phyloP scores from a whole-genome alignment of 2,797 vertebrate genomes.

The Ceryle rudis region DNA sequence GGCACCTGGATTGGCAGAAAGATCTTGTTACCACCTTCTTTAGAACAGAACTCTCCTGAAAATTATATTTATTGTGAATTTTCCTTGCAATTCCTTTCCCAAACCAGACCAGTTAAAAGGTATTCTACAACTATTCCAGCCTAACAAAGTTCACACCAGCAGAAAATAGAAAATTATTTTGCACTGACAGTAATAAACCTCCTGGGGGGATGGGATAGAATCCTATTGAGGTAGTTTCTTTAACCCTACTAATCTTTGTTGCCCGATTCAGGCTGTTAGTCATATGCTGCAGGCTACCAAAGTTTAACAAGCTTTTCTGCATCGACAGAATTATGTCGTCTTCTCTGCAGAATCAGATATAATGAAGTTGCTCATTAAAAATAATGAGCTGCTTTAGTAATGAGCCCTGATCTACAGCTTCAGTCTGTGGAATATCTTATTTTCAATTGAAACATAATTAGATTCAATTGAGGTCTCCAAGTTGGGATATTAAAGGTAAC shows the following conservation, averaged over 20 bases:
- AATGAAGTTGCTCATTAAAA: conserved; percentile 81
- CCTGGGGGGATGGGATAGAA: background rate
- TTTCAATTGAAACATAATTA: conserved; percentile 77
- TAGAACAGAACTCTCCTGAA: background rate
- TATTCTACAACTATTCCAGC: background rate
- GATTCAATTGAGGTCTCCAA: conserved; percentile 56
- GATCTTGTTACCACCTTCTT: background rate
- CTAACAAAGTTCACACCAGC: background rate
- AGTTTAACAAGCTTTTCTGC: conserved; percentile 65
- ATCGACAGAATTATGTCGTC: conserved; percentile 50
- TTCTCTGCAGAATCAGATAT: conserved; percentile 72
- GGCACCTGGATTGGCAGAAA: background rate
- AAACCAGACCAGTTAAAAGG: background rate
- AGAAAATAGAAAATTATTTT: background rate
- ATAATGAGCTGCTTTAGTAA: conserved; percentile 79
- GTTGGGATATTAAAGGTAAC: conserved; percentile 66
- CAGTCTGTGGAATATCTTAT: conserved; percentile 65
- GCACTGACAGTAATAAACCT: background rate
- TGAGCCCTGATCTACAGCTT: conserved; percentile 74
- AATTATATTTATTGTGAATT: background rate
- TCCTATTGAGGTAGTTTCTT: background rate
- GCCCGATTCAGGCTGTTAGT: conserved; percentile 26
- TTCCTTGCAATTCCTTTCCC: background rate
- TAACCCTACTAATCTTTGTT: conserved; percentile 28
- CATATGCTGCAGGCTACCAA: conserved; percentile 45